Evolutionary conservation across 2,888 invertebrate species (phyloP).

Genomic region (Pyrochroa serraticornis): DNA sequence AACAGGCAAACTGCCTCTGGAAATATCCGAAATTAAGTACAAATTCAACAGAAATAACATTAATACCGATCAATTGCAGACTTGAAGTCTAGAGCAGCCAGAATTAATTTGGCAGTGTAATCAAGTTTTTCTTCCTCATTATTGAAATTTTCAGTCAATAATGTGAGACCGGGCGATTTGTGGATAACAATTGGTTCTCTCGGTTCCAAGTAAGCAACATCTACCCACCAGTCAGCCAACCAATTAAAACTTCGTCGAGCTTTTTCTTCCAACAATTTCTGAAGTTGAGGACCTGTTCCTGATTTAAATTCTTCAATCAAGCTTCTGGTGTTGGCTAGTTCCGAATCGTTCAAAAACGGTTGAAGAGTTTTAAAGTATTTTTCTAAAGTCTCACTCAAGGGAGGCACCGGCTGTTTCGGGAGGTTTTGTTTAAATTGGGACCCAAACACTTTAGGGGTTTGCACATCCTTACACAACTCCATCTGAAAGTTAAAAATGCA

Average conservation of each 20-base stretch:
- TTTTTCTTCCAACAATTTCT: slow-evolving; percentile 71
- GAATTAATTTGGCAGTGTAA: slow-evolving; percentile 76
- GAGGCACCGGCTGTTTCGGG: slow-evolving; percentile 82
- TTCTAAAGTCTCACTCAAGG: slow-evolving; percentile 76
- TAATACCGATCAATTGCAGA: slow-evolving; percentile 70
- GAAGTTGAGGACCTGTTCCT: slow-evolving; percentile 70
- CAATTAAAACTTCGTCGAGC: slow-evolving; percentile 76
- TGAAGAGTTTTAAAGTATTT: slow-evolving; percentile 77
- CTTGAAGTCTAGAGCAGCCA: slow-evolving; percentile 75
- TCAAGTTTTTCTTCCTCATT: slow-evolving; percentile 65
- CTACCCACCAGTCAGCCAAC: slow-evolving; percentile 92
- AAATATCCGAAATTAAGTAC: no score
- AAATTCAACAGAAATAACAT: no score
- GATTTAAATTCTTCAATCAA: slow-evolving; percentile 69
- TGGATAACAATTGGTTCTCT: slow-evolving; percentile 83
- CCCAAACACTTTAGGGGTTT: no score
- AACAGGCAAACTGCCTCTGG: slow-evolving; percentile 60
- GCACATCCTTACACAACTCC: no score
- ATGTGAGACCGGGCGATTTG: slow-evolving; percentile 85
- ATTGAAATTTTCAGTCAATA: slow-evolving; percentile 71
- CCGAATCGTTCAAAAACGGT: slow-evolving; percentile 76
- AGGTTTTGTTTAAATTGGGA: slow-evolving; percentile 57
- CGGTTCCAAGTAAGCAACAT: slow-evolving; percentile 83
- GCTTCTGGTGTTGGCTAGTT: slow-evolving; percentile 71
- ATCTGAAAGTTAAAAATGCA: no score